These are phyloP conservation scores for Oscheius onirici DNA, from an alignment of 2,888 invertebrate species.

Conservation along the genomic window DNA sequence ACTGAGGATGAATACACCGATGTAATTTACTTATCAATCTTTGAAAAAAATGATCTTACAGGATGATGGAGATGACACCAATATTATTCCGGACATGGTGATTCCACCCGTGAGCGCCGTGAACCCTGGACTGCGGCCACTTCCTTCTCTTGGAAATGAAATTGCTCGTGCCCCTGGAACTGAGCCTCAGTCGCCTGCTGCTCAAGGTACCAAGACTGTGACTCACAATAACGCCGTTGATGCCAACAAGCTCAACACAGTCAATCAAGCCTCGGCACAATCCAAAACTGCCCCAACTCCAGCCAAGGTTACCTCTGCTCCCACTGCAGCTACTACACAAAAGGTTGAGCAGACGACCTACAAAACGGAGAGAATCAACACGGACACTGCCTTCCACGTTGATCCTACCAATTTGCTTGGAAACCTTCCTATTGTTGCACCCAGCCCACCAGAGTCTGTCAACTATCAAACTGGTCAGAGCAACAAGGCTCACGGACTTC, in stretches of 20 bases:
- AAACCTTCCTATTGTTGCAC: constrained; percentile 57
- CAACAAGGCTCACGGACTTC: not conserved
- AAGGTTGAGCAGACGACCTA: constrained; percentile 27
- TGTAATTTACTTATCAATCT: not conserved
- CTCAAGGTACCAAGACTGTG: constrained; percentile 45
- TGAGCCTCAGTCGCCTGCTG: constrained; percentile 50
- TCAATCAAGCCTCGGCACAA: not conserved
- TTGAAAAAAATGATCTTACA: too few relatives aligned
- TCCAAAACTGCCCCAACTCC: not conserved
- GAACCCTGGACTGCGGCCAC: not conserved
- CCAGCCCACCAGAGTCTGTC: constrained; percentile 59
- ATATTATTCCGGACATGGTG: not conserved
- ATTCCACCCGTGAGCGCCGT: constrained; percentile 10
- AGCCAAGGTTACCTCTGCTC: not conserved
- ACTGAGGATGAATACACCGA: constrained; percentile 1
- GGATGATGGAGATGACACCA: not conserved
- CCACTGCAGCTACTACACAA: not conserved
- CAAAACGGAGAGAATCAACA: constrained; percentile 42
- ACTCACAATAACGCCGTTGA: constrained; percentile 22
- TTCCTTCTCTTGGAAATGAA: not conserved
- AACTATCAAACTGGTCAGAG: constrained; percentile 59
- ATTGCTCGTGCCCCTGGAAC: constrained; percentile 21
- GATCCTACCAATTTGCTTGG: not conserved
- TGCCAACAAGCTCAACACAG: constrained; percentile 19
- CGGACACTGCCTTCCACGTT: constrained; percentile 33